Conservation (phyloP, 2,113 vertebrate species). For the Chionomys nivalis region DNA sequence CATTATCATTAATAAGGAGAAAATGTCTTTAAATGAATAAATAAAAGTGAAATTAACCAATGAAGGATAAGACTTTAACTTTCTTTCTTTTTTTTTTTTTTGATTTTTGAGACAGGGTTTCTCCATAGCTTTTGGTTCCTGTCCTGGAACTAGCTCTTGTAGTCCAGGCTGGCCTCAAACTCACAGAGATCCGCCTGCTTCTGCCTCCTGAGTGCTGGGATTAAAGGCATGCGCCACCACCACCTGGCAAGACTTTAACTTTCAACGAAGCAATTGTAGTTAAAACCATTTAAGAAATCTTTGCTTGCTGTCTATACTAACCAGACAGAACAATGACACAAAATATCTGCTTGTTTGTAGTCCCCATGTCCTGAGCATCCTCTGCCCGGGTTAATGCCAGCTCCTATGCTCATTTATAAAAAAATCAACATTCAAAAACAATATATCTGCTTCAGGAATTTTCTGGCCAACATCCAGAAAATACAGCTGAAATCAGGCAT, state of each 20-base stretch:
- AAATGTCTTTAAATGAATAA: constrained; percentile 99
- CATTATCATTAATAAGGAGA: constrained; percentile 99
- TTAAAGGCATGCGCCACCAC: too few species aligned
- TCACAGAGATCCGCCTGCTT: too few species aligned
- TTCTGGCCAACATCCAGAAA: constrained; percentile 94
- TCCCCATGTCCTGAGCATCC: constrained; percentile 93
- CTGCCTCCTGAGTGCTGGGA: too few species aligned
- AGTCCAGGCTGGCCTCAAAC: too few species aligned
- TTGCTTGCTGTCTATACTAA: constrained; percentile 98
- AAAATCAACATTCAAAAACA: constrained; percentile 94
- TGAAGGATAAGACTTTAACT: constrained; percentile 96
- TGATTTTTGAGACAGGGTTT: too few species aligned
- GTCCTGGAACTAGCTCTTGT: too few species aligned
- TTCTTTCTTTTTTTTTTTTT: too few species aligned
- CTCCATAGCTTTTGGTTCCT: too few species aligned
- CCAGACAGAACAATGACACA: constrained; percentile 97
- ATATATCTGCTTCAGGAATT: constrained; percentile 95
- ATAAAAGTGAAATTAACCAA: constrained; percentile 97
- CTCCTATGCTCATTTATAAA: constrained; percentile 95
- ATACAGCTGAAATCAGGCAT: constrained; percentile 93
- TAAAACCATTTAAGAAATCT: constrained; percentile 97
- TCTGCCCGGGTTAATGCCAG: constrained; percentile 95
- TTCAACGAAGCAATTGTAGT: constrained; percentile 94
- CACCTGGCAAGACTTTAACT: too few species aligned
- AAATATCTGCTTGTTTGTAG: constrained; percentile 91